Base-by-base conservation (phyloP, 2,797 vertebrate species). In the Xiphorhynchus erythropygius region DNA sequence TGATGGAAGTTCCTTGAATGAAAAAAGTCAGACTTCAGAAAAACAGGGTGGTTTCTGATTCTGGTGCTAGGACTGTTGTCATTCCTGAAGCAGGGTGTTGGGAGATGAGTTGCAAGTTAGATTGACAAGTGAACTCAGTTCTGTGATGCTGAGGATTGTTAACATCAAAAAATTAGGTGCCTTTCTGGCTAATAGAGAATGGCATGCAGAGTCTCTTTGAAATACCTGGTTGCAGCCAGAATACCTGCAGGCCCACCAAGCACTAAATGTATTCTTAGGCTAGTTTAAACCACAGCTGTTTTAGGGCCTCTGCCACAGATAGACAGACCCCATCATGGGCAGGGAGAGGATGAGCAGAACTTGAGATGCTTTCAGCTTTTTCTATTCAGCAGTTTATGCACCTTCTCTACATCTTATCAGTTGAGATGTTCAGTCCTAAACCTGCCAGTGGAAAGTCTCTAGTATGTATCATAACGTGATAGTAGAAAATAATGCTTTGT, bases 311-410 rank as follows among this genome's bases (percentile, higher is more conserved):
- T 89, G 39, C 41, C 23, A 23, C 33, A 39, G 33, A 55, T 18
- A 63, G 42, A n/a, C 41, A 57, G 77, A 37, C 9, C 27, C 37
- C 13, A 7, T 52, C 41, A 10, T 0, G 0, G n/a, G 11, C 27
- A 39, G 23, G 59, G 68, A 68, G 62, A 52, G 23, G 5, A n/a
- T 50, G 50, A 83, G 50, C 10, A 35, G 59, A 74, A 23, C 28
- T 86, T 53, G 55, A 70, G 52, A 32, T 52, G 23, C 37, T 80
- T 83, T 56, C 0, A 4, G 1, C 6, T 41, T 64, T 27, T 71
- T 71, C 42, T 64, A 0, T 75, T 82, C 11, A 46, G 30, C 30
- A 28, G 4, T 19, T 65, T 77, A 22, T 24, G 41, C 10, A 63
- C 16, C 14, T 84, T 63, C 32, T 55, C 41, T 33, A 1, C 32